Evolutionary conservation across 1,140 invertebrate species (phyloP), one percentile per base, ranked within the genome.

Genomic region (Habropoda laboriosa): DNA sequence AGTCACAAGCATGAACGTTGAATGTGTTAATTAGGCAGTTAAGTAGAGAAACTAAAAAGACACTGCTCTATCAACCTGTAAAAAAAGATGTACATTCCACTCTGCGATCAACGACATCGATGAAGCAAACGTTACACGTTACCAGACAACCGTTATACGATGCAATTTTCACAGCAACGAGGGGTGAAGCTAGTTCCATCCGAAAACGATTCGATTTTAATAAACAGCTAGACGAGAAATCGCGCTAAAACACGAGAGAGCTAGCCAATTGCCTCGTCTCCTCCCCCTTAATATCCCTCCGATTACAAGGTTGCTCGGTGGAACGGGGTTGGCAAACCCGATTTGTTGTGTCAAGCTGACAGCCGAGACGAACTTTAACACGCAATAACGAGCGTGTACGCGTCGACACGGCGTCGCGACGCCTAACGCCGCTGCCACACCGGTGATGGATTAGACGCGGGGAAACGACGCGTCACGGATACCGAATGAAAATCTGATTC

Each of bases 401-500:
- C 78, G 82, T 73, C 79, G 82, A 81, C 72, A 61, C 71, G 82
- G 73, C 79, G 82, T 81, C 82, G 78, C 82, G 79, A 42, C 42
- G 73, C 79, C 73, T 72, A 83, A 85, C 82, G 66, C 81, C 71
- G 60, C 80, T 72, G 81, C 58, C 72, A 40, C 49, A 13, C n/a
- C 53, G 53, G 49, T 88, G 87, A 88, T 88, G 87, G 87, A 88
- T 88, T 88, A 85, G 87, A 81, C 73, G 58, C 72, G 80, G n/a
- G 57, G 60, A 81, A n/a, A 71, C 77, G 85, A 87, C 86, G 72
- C 80, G 85, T 88, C 85, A 88, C 81, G 75, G 79, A 88, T 87
- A 83, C 64, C 66, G 63, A 51, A 55, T 53, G 85, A 86, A 86
- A 86, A 87, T 86, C 68, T 53, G 68, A 71, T 83, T 83, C 55